phyloP scores from a whole-genome alignment of 2,888 invertebrate species.

The Agonopterix subpropinquella region DNA sequence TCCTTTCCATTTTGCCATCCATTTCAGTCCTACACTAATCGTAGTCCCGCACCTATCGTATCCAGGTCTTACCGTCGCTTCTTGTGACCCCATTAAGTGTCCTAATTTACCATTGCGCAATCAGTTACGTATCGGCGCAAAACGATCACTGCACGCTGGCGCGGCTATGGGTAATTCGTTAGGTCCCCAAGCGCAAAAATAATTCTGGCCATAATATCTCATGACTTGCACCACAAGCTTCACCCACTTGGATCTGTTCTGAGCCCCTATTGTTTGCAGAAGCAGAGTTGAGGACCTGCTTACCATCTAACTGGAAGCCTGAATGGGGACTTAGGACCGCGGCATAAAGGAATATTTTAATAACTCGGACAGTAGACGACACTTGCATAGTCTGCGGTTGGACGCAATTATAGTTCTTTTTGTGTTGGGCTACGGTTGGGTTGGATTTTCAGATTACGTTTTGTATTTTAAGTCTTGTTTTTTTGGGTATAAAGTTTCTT shows the following conservation, averaged over 20 bases:
- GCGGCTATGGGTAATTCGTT: too few species aligned
- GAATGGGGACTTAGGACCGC: slow-evolving; percentile 24
- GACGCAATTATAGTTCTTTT: not conserved
- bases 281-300: slow-evolving; percentile 24
- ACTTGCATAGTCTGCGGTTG: not conserved
- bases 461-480: not conserved
- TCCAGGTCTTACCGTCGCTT: too few species aligned
- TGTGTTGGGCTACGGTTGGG: not conserved
- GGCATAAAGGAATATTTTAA: slow-evolving; percentile 22
- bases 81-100: too few species aligned
- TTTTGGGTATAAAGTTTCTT: too few species aligned
- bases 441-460: not conserved
- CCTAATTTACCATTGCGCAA: too few species aligned
- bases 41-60: too few species aligned
- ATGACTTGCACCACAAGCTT: slow-evolving; percentile 8
- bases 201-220: not conserved
- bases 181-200: too few species aligned
- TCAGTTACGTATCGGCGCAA: too few species aligned
- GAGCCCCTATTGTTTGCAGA: slow-evolving; percentile 32
- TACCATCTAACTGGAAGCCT: slow-evolving; percentile 29
- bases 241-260: slow-evolving; percentile 22
- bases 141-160: too few species aligned
- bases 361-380: slow-evolving; percentile 1
- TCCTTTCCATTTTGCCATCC: too few species aligned
- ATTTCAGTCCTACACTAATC: too few species aligned